phyloP scores from a whole-genome alignment of 2,113 vertebrate species.

The Hiodon tergisus region DNA sequence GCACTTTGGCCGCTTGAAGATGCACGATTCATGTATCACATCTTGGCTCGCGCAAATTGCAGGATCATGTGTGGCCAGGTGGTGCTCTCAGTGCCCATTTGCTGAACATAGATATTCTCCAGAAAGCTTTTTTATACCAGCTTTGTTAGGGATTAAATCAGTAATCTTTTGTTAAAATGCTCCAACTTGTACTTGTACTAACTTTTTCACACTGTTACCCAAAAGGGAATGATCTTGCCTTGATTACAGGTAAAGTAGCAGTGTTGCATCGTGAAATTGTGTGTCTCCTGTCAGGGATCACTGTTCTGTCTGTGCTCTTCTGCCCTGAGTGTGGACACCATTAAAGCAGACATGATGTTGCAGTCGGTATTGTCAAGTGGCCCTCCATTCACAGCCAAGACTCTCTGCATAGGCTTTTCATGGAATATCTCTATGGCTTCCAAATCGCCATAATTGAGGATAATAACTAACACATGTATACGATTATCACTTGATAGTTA shows the following conservation, averaged over 20 bases:
- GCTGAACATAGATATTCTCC: background rate
- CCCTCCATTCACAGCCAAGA: background rate
- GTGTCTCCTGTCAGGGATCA: background rate
- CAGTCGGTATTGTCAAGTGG: no score
- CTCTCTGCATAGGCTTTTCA: no score
- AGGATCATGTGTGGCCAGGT: background rate
- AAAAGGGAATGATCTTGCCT: background rate
- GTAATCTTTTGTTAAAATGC: background rate
- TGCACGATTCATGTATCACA: background rate
- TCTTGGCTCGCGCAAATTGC: background rate
- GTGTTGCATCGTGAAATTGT: background rate
- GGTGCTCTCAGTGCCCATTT: background rate
- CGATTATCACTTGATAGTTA: no score
- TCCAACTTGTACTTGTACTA: no score
- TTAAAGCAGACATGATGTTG: no score
- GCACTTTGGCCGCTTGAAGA: no score
- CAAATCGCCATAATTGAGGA: no score
- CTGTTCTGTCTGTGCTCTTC: background rate
- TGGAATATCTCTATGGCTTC: background rate
- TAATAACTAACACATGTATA: no score
- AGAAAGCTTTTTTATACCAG: background rate
- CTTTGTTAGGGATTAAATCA: background rate
- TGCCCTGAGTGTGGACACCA: background rate
- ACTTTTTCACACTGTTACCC: background rate
- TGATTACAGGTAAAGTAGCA: background rate